Base-by-base conservation (phyloP, 2,113 vertebrate species). In the Ptychochromis oligacanthus region DNA sequence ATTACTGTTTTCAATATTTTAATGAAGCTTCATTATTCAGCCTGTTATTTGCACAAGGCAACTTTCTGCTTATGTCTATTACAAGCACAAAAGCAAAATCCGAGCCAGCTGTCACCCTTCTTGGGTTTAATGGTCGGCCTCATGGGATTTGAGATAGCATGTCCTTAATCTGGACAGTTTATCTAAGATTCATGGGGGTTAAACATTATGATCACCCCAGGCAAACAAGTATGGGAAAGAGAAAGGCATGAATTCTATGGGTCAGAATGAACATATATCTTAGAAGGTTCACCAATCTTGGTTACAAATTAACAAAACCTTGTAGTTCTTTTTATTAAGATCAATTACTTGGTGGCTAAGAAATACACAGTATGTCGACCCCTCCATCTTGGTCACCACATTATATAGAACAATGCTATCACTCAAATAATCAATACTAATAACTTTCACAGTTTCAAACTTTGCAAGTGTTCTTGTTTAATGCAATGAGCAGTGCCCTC, bases 41-140 rank as follows among this genome's bases (percentile, higher is more conserved):
- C 24, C 22, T 75, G 81, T 81, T 91, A 92, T 90, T 92, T 89
- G 86, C 82, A 72, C 57, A 13, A 78, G 72, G 58, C 22, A 60
- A 79, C 88, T 89, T 91, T 80, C 74, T 75, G 83, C 83, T 88
- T 80, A 58, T 82, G 86, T 91, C 89, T 80, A 87, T 88, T 70
- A 81, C 70, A 38, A 56, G 40, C 55, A 72, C 28, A 82, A 80
- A 58, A 70, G 7, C 28, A 12, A n/a, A 77, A 67, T 77, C 59
- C 70, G 43, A 67, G 81, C 76, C 76, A 74, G 61, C 43, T 56
- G 82, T 82, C 65, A 13, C 59, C 52, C 60, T 77, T n/a, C 15
- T 64, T 40, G 74, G 81, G 85, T 61, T 81, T 65, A 74, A 54
- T 22, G 11, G 55, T 61, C 36, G n/a, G 24, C n/a, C 26, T 65